A percentile compares a stretch with the other conserved stretches of the same genome.
Evolutionary conservation across 2,888 invertebrate species (phyloP).

Genomic region (Patella ulyssiponensis): DNA sequence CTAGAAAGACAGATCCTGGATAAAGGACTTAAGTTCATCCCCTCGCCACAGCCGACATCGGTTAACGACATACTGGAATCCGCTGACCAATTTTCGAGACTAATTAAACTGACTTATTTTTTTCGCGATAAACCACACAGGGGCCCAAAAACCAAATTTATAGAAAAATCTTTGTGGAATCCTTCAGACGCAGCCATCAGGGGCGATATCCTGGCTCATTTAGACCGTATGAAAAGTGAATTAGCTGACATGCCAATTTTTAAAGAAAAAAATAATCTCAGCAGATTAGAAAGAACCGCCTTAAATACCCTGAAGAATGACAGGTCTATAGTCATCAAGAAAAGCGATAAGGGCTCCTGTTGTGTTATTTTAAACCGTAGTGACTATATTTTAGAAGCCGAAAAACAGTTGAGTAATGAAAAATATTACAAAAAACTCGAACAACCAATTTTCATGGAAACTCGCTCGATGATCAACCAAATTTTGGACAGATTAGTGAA

Average conservation of each 20-base stretch:
- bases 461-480: too few species aligned
- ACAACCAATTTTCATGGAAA: too few species aligned
- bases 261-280: not conserved
- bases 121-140: not conserved
- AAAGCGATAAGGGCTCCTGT: not conserved
- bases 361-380: not conserved
- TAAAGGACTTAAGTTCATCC: not conserved
- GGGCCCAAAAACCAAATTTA: conserved; percentile 4
- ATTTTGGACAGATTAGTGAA: too few species aligned
- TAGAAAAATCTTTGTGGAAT: not conserved
- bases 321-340: not conserved
- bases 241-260: not conserved
- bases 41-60: not conserved
- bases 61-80: not conserved
- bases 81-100: not conserved
- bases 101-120: not conserved
- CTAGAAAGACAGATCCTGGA: not conserved
- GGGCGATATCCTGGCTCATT: too few species aligned
- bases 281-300: not conserved
- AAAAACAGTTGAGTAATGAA: too few species aligned
- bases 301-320: not conserved
- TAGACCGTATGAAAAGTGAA: too few species aligned
- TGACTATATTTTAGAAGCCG: too few species aligned
- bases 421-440: too few species aligned
- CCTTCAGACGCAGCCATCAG: too few species aligned